Evolutionary conservation across 64 coral and sea anemone genomes (phyloP).

Genomic region (Cladopsammia gracilis): DNA sequence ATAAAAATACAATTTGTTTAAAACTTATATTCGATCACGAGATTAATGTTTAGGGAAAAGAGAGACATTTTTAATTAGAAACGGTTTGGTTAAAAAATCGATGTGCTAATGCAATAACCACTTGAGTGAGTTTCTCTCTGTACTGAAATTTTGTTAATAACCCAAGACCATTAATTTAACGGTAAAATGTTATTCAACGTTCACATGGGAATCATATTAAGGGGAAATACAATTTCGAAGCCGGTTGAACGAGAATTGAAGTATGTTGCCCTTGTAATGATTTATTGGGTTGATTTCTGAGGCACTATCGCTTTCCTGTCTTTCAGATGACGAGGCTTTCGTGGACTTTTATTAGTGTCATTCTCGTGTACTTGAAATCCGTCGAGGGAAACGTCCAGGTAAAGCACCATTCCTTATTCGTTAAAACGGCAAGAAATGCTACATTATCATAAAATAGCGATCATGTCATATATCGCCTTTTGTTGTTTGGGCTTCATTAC

Average conservation of each 20-base stretch:
- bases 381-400: constrained; percentile 5
- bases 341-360: not conserved
- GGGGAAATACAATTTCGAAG: not conserved
- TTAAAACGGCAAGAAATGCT: not conserved
- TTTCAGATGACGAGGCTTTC: not conserved
- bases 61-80: not conserved
- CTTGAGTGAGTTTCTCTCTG: too few relatives aligned
- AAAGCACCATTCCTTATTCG: not conserved
- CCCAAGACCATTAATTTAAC: not conserved
- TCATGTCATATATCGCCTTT: not conserved
- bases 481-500: too few relatives aligned
- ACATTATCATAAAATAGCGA: not conserved
- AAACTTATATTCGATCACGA: not conserved
- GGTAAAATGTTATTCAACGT: constrained; percentile 3
- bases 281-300: not conserved
- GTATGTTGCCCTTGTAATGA: not conserved
- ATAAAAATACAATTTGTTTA: constrained; percentile 3
- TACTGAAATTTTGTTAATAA: too few relatives aligned
- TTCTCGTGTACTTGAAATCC: not conserved
- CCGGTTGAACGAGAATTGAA: too few relatives aligned
- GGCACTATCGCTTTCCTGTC: not conserved
- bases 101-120: not conserved
- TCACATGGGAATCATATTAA: not conserved
- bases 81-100: not conserved
- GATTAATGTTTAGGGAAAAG: not conserved